phyloP scores from a whole-genome alignment of 2,113 vertebrate genomes.

The Mionectes macconnelli region DNA sequence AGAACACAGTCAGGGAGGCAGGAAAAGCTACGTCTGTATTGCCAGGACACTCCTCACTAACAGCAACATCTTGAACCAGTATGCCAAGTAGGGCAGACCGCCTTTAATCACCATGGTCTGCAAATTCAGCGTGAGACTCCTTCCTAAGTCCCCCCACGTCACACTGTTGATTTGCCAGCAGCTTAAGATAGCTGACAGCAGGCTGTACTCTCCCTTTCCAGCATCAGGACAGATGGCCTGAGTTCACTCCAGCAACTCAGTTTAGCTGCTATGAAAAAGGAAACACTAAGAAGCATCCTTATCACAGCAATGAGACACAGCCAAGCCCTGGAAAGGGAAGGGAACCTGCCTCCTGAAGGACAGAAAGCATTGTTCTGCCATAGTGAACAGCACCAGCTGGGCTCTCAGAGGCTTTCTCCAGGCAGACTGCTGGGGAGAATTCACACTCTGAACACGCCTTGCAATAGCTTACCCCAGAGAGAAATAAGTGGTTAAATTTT shows the following conservation, averaged over 20 bases:
- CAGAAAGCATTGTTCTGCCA: background rate
- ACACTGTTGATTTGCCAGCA: background rate
- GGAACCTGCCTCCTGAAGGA: background rate
- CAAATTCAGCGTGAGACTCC: background rate
- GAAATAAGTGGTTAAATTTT: background rate
- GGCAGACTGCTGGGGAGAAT: background rate
- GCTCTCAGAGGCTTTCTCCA: background rate
- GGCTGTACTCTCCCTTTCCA: constrained; percentile 32
- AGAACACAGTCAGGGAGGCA: background rate
- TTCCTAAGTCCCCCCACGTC: background rate
- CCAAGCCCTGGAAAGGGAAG: background rate
- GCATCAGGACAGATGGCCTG: constrained; percentile 28
- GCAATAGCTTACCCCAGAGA: background rate
- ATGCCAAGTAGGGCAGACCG: constrained; percentile 18
- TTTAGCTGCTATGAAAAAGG: background rate
- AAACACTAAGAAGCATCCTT: background rate
- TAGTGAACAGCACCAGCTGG: background rate
- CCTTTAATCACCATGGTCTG: background rate
- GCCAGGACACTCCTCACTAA: background rate
- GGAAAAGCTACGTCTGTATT: background rate
- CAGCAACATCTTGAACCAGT: background rate
- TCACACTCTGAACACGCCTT: background rate
- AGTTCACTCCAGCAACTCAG: background rate
- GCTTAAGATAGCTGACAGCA: constrained; percentile 41
- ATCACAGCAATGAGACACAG: background rate